Evolutionary conservation across 2,888 invertebrate genomes (phyloP).

Genomic region (Nineta flava): DNA sequence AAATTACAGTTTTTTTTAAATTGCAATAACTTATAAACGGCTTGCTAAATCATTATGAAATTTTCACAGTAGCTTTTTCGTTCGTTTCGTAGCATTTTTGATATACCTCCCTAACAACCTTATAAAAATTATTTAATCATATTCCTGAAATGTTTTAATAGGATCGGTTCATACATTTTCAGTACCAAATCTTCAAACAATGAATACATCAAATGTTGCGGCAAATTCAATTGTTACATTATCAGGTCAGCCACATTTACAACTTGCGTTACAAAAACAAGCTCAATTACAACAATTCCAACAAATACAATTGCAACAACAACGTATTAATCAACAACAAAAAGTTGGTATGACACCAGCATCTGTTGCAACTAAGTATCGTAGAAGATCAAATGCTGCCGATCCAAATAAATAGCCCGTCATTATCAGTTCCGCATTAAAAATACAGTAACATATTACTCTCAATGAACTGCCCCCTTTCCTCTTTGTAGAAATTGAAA

Average conservation of each 20-base stretch:
- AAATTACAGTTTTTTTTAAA: no score
- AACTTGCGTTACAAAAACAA: constrained; percentile 22
- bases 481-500: neutral
- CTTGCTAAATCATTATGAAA: no score
- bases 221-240: constrained; percentile 10
- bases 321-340: constrained; percentile 21
- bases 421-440: neutral
- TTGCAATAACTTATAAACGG: no score
- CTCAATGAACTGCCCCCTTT: no score
- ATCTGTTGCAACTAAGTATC: constrained; percentile 21
- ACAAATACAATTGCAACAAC: constrained; percentile 24
- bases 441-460: constrained; percentile 1
- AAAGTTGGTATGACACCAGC: constrained; percentile 13
- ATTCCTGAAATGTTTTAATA: no score
- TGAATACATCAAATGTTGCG: constrained; percentile 1
- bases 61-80: no score
- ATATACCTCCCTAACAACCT: no score
- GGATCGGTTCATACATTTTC: neutral
- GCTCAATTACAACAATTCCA: constrained; percentile 24
- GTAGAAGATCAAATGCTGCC: constrained; percentile 24
- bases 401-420: constrained; percentile 23
- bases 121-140: no score
- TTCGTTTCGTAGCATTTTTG: no score
- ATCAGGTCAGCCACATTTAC: constrained; percentile 10
- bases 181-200: neutral